A percentile compares a stretch with the other conserved stretches of the same genome.
Evolutionary conservation across 2,888 invertebrate species (phyloP).

Genomic region (Andrena fulva): DNA sequence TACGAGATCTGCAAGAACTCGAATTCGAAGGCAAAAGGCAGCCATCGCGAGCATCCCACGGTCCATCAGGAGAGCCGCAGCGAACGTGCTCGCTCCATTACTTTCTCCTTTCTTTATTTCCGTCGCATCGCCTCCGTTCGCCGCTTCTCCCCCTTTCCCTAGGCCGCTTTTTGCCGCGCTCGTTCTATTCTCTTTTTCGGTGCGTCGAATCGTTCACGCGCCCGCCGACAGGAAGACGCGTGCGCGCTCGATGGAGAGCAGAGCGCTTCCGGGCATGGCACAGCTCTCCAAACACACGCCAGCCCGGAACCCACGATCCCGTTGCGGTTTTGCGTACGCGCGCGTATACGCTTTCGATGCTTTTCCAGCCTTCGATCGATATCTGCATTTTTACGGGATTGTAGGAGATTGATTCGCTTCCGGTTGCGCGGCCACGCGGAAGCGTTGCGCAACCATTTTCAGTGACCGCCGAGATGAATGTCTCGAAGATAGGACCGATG

Average conservation of each 20-base stretch:
- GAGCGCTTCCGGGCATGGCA: conserved; percentile 11
- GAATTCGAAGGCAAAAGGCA: no score
- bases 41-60: conserved; percentile 20
- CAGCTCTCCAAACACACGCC: conserved; percentile 18
- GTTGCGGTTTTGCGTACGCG: conserved; percentile 63
- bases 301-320: conserved; percentile 54
- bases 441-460: conserved; percentile 53
- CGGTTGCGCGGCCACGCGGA: conserved; percentile 50
- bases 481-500: conserved; percentile 3
- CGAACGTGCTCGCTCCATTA: conserved; percentile 34
- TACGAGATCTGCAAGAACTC: no score
- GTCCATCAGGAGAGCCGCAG: conserved; percentile 26
- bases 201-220: conserved; percentile 26
- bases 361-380: conserved; percentile 62
- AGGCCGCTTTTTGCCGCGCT: conserved; percentile 25
- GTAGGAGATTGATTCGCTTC: conserved; percentile 49
- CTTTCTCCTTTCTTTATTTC: conserved; percentile 64
- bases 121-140: conserved; percentile 45
- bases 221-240: conserved; percentile 37
- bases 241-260: neutral
- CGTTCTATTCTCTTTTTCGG: conserved; percentile 51
- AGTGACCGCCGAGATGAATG: conserved; percentile 12
- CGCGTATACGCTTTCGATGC: conserved; percentile 53
- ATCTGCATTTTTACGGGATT: conserved; percentile 24
- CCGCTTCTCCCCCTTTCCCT: conserved; percentile 44